phyloP scores from a whole-genome alignment of 2,888 invertebrate genomes.

The Malachius bipustulatus region DNA sequence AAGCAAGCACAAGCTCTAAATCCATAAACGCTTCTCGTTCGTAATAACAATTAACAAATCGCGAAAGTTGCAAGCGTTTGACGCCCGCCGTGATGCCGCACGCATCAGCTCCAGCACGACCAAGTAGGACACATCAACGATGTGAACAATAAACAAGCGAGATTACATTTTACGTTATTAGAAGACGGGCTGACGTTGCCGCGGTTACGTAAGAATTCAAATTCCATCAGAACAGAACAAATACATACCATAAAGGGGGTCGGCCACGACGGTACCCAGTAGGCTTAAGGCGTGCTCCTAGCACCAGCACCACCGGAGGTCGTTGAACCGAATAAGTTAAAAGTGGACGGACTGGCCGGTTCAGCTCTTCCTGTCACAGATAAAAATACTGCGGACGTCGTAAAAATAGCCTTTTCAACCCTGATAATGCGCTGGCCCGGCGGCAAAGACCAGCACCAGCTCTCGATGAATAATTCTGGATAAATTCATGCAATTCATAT shows the following conservation, averaged over 20 bases:
- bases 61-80: no score
- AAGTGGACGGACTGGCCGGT: slow-evolving; percentile 31
- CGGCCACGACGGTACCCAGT: slow-evolving; percentile 31
- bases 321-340: slow-evolving; percentile 32
- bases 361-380: slow-evolving; percentile 30
- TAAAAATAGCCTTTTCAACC: slow-evolving; percentile 24
- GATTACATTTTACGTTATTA: slow-evolving; percentile 11
- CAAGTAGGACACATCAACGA: slow-evolving; percentile 1
- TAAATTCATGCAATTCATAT: no score
- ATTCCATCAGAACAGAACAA: slow-evolving; percentile 30
- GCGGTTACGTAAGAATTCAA: slow-evolving; percentile 31
- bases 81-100: no score
- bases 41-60: no score
- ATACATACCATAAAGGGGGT: slow-evolving; percentile 31
- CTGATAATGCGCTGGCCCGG: no score
- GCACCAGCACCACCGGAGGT: slow-evolving; percentile 31
- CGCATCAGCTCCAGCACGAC: not conserved
- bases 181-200: no score
- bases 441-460: no score
- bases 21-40: no score
- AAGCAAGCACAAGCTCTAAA: no score
- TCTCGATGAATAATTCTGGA: no score
- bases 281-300: no score
- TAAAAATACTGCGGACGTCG: slow-evolving; percentile 28
- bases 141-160: slow-evolving; percentile 9